Conservation (phyloP, 1,140 invertebrate genomes). For the Bombus vancouverensis region DNA sequence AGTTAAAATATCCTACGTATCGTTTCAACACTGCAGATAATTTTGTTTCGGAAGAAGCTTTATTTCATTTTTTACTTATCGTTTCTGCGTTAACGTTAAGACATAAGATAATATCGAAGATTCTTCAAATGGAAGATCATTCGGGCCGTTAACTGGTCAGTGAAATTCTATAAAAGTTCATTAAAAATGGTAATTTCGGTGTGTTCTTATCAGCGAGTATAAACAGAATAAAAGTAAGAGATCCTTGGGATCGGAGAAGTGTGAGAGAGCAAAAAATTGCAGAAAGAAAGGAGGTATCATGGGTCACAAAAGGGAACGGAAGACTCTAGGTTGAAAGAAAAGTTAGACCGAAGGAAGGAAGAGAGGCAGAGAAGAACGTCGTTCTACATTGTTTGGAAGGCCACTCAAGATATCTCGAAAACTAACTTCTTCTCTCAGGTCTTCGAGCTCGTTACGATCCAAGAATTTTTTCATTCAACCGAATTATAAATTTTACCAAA, state of each 20-base stretch:
- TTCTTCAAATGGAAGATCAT: neutral
- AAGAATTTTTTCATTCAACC: neutral
- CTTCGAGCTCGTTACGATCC: neutral
- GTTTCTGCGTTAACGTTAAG: no score
- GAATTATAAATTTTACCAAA: no score
- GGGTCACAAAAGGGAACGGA: neutral
- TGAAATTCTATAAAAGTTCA: neutral
- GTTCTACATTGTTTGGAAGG: conserved; percentile 24
- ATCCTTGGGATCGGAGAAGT: neutral
- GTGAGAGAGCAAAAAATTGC: neutral
- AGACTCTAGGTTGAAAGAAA: conserved; percentile 1
- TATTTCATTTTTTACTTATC: no score
- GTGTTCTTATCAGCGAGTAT: neutral
- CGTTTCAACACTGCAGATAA: no score
- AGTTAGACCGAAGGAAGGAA: neutral
- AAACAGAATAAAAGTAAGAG: conserved; percentile 2
- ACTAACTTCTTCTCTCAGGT: neutral
- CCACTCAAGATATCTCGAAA: conserved; percentile 8
- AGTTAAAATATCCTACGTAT: no score
- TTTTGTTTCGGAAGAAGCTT: no score
- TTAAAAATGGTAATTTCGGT: neutral
- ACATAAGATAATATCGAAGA: neutral
- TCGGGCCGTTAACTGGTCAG: neutral
- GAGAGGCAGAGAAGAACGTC: neutral
- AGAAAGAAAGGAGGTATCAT: neutral